Evolutionary conservation across 2,888 invertebrate species (phyloP).

Genomic region (Aphrophora alni): DNA sequence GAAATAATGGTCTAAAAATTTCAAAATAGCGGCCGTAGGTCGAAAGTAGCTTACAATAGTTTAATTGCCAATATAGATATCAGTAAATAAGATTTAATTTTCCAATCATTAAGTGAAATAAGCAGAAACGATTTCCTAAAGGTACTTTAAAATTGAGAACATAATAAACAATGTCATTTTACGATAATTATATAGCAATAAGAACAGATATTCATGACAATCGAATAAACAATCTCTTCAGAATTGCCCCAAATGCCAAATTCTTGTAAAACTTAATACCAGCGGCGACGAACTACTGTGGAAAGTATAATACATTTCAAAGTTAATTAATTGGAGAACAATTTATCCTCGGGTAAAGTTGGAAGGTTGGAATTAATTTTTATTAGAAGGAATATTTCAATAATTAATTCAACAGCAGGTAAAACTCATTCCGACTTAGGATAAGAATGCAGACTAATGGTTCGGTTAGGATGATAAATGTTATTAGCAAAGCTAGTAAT

Average conservation of each 20-base stretch:
- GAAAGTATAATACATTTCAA: background rate
- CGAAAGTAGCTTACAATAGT: too few relatives aligned
- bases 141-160: background rate
- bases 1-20: too few relatives aligned
- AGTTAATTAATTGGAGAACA: background rate
- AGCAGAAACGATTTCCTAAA: background rate
- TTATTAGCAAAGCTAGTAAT: background rate
- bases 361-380: slow-evolving; percentile 10
- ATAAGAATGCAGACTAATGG: background rate
- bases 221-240: background rate
- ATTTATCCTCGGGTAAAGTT: background rate
- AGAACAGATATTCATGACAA: background rate
- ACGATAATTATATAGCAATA: background rate
- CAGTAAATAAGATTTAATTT: too few relatives aligned
- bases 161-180: background rate
- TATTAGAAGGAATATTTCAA: background rate
- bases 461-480: background rate
- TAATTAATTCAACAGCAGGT: background rate
- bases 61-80: too few relatives aligned
- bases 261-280: background rate
- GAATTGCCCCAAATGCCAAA: background rate
- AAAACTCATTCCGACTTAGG: background rate
- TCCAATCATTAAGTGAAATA: too few relatives aligned
- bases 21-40: too few relatives aligned
- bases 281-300: background rate